Evolutionary conservation across 1,140 invertebrate genomes (phyloP).

Genomic region (Drosophila triauraria): DNA sequence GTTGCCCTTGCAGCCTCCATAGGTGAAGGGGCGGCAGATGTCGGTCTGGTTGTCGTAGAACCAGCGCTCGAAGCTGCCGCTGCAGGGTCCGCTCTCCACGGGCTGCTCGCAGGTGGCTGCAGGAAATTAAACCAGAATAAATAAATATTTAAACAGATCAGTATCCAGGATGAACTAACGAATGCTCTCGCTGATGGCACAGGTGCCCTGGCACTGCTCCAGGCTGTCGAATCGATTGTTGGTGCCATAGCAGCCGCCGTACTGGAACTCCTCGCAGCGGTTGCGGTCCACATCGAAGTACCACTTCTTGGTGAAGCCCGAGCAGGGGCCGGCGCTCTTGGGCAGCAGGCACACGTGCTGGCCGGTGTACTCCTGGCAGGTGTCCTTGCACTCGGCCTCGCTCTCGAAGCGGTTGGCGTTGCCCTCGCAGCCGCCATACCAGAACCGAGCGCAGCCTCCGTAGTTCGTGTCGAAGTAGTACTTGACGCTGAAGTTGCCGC

Average conservation of each 20-base stretch:
- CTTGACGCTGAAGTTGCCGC: conserved; percentile 93
- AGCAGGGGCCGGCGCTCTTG: conserved; percentile 93
- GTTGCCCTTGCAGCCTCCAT: conserved; percentile 96
- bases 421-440: conserved; percentile 97
- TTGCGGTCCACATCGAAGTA: conserved; percentile 92
- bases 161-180: conserved; percentile 86
- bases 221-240: conserved; percentile 94
- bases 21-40: conserved; percentile 91
- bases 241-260: conserved; percentile 95
- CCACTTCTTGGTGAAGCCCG: conserved; percentile 92
- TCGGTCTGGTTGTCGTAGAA: conserved; percentile 90
- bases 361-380: conserved; percentile 94
- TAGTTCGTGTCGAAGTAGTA: conserved; percentile 96
- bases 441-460: conserved; percentile 96
- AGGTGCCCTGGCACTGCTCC: conserved; percentile 93
- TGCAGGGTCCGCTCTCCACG: conserved; percentile 92
- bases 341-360: conserved; percentile 94
- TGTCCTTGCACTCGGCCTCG: conserved; percentile 93
- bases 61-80: conserved; percentile 93
- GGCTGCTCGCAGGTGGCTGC: conserved; percentile 92
- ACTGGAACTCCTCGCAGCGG: conserved; percentile 92
- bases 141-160: background rate
- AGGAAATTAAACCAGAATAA: background rate
- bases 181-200: conserved; percentile 88
- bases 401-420: conserved; percentile 95